phyloP scores from a whole-genome alignment of 2,113 vertebrate genomes.

The Ceyx cyanopectus region DNA sequence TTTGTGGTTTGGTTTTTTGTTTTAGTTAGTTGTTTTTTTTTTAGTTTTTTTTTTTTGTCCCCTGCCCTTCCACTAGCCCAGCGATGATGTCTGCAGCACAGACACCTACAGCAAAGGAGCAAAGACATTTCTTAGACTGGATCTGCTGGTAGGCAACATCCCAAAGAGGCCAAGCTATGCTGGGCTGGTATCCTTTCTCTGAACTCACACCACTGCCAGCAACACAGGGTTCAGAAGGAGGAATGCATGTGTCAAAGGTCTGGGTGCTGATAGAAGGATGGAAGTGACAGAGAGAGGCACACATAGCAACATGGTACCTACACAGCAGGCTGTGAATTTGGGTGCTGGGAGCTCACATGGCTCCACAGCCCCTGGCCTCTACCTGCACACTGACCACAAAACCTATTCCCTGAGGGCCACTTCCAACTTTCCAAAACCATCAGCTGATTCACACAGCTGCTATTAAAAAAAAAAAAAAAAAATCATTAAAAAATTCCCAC shows the following conservation, averaged over 20 bases:
- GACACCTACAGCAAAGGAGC: background rate
- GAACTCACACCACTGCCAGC: background rate
- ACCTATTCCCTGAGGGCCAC: background rate
- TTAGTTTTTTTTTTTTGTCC: too few species aligned
- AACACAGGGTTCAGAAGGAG: background rate
- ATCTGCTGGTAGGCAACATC: background rate
- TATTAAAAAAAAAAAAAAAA: conserved; percentile 32
- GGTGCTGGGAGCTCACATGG: background rate
- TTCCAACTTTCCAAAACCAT: conserved; percentile 28
- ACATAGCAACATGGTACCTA: accelerated
- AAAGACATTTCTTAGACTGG: accelerated
- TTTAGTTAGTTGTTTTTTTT: too few species aligned
- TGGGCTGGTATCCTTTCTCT: background rate
- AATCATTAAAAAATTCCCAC: background rate
- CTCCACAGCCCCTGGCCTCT: background rate
- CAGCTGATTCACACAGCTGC: conserved; percentile 24
- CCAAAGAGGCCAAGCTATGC: accelerated
- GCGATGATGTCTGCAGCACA: background rate
- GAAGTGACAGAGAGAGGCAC: background rate
- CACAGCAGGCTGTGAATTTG: background rate
- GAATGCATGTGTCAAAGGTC: accelerated
- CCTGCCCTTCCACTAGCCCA: background rate
- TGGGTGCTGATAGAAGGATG: background rate
- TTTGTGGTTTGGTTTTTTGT: too few species aligned
- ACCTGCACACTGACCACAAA: background rate